phyloP scores from a whole-genome alignment of 2,888 invertebrate genomes.

The Amphipoea lucens region DNA sequence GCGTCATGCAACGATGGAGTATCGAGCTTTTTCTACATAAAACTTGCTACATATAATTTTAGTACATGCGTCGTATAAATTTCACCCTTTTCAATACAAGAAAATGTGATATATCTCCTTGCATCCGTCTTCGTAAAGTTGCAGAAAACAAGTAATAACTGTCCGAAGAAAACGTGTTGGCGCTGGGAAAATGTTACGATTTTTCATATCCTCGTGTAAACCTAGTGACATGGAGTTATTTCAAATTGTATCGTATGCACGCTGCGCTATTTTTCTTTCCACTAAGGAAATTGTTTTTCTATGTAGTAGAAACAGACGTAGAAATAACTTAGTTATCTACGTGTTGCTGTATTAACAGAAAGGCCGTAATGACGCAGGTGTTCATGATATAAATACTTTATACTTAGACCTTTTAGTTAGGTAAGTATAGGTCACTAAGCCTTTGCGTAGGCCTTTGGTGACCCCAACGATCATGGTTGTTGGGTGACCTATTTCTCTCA shows the following conservation, averaged over 20 bases:
- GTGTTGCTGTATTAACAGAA: constrained; percentile 19
- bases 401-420: constrained; percentile 45
- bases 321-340: constrained; percentile 36
- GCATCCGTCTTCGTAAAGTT: constrained; percentile 42
- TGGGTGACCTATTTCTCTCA: constrained; percentile 28
- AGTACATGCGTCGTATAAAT: background rate
- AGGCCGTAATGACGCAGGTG: constrained; percentile 36
- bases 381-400: constrained; percentile 39
- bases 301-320: constrained; percentile 19
- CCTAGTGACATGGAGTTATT: constrained; percentile 47
- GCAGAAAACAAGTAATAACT: constrained; percentile 61
- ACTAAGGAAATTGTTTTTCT: constrained; percentile 38
- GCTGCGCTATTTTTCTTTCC: constrained; percentile 37
- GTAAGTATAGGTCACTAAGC: constrained; percentile 52
- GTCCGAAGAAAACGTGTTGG: constrained; percentile 44
- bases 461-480: too few relatives aligned
- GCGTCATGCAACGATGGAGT: constrained; percentile 76
- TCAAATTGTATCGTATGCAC: constrained; percentile 45
- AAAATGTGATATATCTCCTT: constrained; percentile 33
- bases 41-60: constrained; percentile 16
- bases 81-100: constrained; percentile 27
- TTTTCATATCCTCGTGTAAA: constrained; percentile 55
- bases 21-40: constrained; percentile 57
- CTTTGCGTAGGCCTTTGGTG: constrained; percentile 40
- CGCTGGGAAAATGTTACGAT: constrained; percentile 55